These are phyloP conservation scores for Crematogaster levior DNA, from an alignment of 2,888 invertebrate genomes.

Conservation along the genomic window DNA sequence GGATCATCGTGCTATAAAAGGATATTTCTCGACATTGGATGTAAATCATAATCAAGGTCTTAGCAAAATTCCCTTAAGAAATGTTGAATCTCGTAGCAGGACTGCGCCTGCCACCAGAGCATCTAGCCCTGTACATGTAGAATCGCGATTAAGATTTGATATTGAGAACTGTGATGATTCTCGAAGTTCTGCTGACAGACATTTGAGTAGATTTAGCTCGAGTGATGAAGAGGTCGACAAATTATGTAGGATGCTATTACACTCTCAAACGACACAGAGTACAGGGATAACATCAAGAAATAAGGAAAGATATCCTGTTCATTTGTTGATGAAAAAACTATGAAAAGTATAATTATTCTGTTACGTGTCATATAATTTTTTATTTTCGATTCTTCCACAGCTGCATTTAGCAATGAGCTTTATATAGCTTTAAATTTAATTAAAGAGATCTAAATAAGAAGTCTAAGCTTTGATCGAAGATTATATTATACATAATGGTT, in stretches of 20 bases:
- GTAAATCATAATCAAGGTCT: constrained; percentile 84
- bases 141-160: constrained; percentile 76
- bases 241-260: constrained; percentile 76
- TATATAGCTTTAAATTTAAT: constrained; percentile 19
- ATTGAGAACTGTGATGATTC: constrained; percentile 61
- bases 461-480: not conserved
- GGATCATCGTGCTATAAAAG: constrained; percentile 73
- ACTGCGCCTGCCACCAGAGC: constrained; percentile 83
- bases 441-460: constrained; percentile 10
- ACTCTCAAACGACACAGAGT: constrained; percentile 64
- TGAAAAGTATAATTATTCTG: constrained; percentile 57
- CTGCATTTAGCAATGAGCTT: constrained; percentile 55
- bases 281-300: constrained; percentile 43
- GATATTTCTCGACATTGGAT: constrained; percentile 78
- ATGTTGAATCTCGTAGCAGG: constrained; percentile 80
- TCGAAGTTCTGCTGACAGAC: constrained; percentile 66
- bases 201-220: constrained; percentile 79
- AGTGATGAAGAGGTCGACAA: constrained; percentile 83
- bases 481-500: not conserved
- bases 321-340: constrained; percentile 77
- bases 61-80: constrained; percentile 83
- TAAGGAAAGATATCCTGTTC: constrained; percentile 77
- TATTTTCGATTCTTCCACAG: constrained; percentile 20
- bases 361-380: constrained; percentile 12
- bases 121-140: constrained; percentile 81